Base-by-base conservation (phyloP, 2,797 vertebrate genomes). In the Crocidura indochinensis region DNA sequence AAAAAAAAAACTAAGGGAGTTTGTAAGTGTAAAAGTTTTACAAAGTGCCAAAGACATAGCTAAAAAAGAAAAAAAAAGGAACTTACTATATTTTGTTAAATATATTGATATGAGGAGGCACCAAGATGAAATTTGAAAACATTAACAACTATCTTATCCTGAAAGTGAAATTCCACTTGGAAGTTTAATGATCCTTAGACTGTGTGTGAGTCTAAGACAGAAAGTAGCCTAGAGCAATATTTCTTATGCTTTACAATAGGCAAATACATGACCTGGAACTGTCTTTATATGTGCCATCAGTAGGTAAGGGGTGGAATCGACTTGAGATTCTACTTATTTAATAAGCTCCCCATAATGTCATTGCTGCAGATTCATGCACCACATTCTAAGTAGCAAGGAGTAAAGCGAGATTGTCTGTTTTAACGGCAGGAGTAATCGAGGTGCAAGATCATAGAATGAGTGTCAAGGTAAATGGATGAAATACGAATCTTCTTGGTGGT, bases 381-480 rank as follows among this genome's bases (percentile, higher is more conserved):
- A 47, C 51, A 68, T 26, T 76, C 49, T 22, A 60, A 56, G n/a
- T 19, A 67, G 15, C 15, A 7, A 69, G 2, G 11, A 53, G 24
- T 78, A 71, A n/a, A 51, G 31, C 69, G 76, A 27, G 62, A 29
- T 51, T 73, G n/a, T 79, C 85, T 72, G 11, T 79, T 80, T 90
- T 69, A 27, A 77, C 38, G 67, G 72, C 29, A 38, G 72, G 49
- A 77, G 51, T 84, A 72, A 93, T 69, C 76, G 89, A 82, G 79
- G 84, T 47, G 9, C 65, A 84, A 81, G 75, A 74, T 75, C 77
- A 85, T n/a, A 83, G 83, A 71, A 12, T 0, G 12, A 9, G 1
- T 26, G 62, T 71, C 67, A 53, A 47, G 47, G 9, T 27, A 79
- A 87, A 56, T 44, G 19, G 44, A 47, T 1, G 10, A 67, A 72